Percentiles rank a stretch among this genome's conserved stretches.
phyloP scores from a whole-genome alignment of 2,113 vertebrate species.

The Percina caprodes region DNA sequence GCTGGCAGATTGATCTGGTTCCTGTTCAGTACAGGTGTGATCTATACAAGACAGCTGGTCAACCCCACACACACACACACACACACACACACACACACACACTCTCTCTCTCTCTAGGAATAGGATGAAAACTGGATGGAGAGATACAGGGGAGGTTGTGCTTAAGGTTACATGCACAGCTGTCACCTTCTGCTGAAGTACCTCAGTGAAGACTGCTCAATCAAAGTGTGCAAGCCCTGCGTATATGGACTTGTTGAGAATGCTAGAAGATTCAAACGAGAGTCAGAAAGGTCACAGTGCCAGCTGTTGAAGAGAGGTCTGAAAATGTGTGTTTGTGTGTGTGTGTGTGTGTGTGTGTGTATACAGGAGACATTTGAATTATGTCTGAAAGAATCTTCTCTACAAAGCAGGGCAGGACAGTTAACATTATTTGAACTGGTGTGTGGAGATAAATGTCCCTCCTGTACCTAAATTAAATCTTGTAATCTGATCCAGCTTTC shows the following conservation, averaged over 20 bases:
- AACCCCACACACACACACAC: too few relatives aligned
- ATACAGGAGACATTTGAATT: background rate
- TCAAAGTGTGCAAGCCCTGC: slow-evolving; percentile 37
- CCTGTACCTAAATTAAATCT: background rate
- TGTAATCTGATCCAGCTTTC: slow-evolving; percentile 6
- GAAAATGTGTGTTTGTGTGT: background rate
- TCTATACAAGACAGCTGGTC: slow-evolving; percentile 59
- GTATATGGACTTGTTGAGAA: slow-evolving; percentile 17
- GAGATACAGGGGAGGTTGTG: slow-evolving; percentile 43
- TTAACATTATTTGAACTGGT: background rate
- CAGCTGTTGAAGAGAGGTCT: slow-evolving; percentile 57
- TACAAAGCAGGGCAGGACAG: background rate
- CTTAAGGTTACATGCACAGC: slow-evolving; percentile 70
- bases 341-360: too few relatives aligned
- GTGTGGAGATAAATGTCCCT: background rate
- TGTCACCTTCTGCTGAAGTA: slow-evolving; percentile 65
- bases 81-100: too few relatives aligned
- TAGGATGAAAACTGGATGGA: slow-evolving; percentile 32
- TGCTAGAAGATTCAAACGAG: slow-evolving; percentile 30
- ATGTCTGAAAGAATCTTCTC: background rate
- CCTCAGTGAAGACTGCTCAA: slow-evolving; percentile 11
- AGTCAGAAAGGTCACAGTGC: slow-evolving; percentile 42
- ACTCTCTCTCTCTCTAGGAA: too few relatives aligned
- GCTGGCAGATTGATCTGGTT: slow-evolving; percentile 50
- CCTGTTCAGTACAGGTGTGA: slow-evolving; percentile 68